Conservation (phyloP, 2,888 invertebrate genomes). For the Chymomyza amoena region DNA sequence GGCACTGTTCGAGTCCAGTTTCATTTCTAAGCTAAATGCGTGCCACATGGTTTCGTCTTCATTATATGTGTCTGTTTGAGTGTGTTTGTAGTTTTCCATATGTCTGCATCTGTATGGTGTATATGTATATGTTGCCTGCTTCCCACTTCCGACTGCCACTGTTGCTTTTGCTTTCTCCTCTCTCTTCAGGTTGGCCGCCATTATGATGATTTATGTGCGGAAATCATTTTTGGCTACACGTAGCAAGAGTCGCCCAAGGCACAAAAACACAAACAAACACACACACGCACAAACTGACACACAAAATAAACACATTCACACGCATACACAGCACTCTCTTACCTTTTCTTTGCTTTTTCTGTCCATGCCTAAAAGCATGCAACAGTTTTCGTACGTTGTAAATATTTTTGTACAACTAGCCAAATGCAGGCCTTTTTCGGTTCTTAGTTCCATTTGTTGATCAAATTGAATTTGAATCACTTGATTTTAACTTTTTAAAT, state of each 20-base stretch:
- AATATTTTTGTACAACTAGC: too few relatives aligned
- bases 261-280: neutral
- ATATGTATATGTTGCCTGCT: neutral
- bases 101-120: neutral
- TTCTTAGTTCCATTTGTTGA: too few relatives aligned
- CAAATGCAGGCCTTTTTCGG: too few relatives aligned
- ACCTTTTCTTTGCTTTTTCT: conserved; percentile 6
- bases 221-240: conserved; percentile 57
- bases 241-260: conserved; percentile 5
- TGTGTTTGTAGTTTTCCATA: conserved; percentile 4
- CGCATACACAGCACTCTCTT: neutral
- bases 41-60: conserved; percentile 63
- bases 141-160: neutral
- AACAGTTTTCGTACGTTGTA: conserved; percentile 52
- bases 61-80: conserved; percentile 35
- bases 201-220: conserved; percentile 70
- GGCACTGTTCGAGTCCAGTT: neutral
- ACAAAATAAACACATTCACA: neutral
- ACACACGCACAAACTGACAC: too few relatives aligned
- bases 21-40: conserved; percentile 27
- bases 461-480: too few relatives aligned
- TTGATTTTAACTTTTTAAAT: too few relatives aligned
- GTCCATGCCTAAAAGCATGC: conserved; percentile 46
- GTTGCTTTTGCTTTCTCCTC: conserved; percentile 15
- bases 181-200: conserved; percentile 34